Evolutionary conservation across 2,113 vertebrate genomes (phyloP), one percentile per base, ranked within the genome.

Genomic region (Chinchilla lanigera): DNA sequence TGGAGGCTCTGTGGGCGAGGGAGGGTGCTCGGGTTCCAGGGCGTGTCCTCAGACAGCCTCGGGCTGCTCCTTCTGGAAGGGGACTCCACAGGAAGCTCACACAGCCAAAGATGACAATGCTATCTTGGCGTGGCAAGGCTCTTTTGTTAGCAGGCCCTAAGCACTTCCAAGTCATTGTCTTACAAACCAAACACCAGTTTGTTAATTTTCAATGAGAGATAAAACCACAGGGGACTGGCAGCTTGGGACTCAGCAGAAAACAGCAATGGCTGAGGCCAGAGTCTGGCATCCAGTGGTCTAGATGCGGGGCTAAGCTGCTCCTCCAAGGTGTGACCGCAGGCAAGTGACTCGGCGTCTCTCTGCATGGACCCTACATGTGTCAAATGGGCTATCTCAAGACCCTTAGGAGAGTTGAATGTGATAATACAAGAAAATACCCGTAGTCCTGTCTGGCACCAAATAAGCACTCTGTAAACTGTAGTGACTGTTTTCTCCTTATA

Each of bases 11-110:
- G 22, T 22, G 22, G 41, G 67, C 11, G 2, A 35, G 47, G 33
- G 61, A 26, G 24, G 22, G 22, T 4, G 16, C 17, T 22, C 0
- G 0, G 83, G 20, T 75, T 17, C 83, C 50, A 67, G 54, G 6
- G 67, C 13, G 3, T 2, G 0, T 52, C 56, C 83, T 77, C 41
- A 13, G 19, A 56, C 50, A 90, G 93, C 61, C 63, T 58, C 20
- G 2, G 75, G 86, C 89, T 75, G 60, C 80, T 78, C 22, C 33
- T 94, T 77, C 63, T 71, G 35, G 67, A 86, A 65, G 47, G 73
- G 22, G 65, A 65, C 52, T 73, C 35, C 5, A n/a, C 87, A 83
- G 93, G 92, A 96, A 93, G 58, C 35, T 0, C 17, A 8, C 28
- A 41, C 20, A 35, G 77, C 89, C 86, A 58, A 47, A 82, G 73